Evolutionary conservation across 2,797 vertebrate species (phyloP).

Genomic region (Linurgus olivaceus): DNA sequence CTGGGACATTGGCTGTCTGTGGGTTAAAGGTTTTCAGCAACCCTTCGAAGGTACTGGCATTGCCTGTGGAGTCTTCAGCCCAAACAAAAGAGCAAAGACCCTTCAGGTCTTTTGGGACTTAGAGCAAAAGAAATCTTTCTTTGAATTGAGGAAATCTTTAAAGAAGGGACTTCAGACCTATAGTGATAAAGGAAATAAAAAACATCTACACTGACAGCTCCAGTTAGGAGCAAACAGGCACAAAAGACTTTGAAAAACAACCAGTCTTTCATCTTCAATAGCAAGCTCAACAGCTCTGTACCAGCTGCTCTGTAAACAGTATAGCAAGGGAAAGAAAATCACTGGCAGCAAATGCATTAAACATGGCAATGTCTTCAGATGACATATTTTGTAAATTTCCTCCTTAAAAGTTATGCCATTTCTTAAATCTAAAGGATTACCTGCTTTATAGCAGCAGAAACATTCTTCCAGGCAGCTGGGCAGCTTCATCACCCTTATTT

Average conservation of each 20-base stretch:
- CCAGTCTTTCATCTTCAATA: constrained; percentile 64
- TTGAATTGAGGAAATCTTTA: constrained; percentile 54
- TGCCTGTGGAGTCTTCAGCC: constrained; percentile 8
- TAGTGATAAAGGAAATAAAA: constrained; percentile 53
- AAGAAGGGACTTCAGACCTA: constrained; percentile 57
- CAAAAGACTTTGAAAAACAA: constrained; percentile 67
- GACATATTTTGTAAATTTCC: constrained; percentile 31
- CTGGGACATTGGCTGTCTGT: background rate
- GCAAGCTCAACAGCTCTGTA: constrained; percentile 55
- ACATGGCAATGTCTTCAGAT: constrained; percentile 44
- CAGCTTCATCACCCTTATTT: background rate
- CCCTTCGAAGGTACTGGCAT: background rate
- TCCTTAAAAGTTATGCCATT: constrained; percentile 25
- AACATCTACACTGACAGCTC: constrained; percentile 57
- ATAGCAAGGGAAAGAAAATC: constrained; percentile 50
- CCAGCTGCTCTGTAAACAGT: constrained; percentile 56
- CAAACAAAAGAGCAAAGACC: constrained; percentile 49
- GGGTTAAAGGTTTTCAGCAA: constrained; percentile 27
- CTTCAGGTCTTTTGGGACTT: constrained; percentile 14
- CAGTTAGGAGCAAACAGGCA: constrained; percentile 57
- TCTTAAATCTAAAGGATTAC: constrained; percentile 39
- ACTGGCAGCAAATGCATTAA: constrained; percentile 55
- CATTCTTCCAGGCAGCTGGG: background rate
- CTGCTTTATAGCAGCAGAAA: background rate
- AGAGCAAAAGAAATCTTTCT: constrained; percentile 18